Evolutionary conservation across 2,113 vertebrate species (phyloP).

Genomic region (Cinclus cinclus): DNA sequence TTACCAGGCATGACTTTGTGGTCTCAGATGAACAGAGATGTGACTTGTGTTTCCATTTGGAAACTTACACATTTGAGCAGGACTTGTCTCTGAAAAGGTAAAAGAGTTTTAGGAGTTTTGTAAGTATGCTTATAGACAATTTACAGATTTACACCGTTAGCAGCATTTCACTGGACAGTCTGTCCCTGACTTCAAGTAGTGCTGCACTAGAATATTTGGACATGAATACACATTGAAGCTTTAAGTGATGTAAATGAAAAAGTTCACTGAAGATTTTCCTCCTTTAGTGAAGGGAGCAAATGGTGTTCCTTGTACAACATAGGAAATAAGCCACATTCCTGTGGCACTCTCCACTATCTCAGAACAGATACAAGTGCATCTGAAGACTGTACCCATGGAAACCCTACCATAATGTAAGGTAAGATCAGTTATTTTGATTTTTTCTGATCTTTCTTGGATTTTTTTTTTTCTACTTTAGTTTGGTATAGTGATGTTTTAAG

Average conservation of each 20-base stretch:
- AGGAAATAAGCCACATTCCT: not conserved
- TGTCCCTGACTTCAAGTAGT: not conserved
- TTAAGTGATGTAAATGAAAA: not conserved
- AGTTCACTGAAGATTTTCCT: not conserved
- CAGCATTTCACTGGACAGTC: not conserved
- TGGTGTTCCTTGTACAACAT: not conserved
- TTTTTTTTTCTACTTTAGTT: not conserved
- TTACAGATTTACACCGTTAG: not conserved
- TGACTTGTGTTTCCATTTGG: not conserved
- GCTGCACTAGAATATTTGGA: not conserved
- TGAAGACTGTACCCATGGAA: constrained; percentile 14
- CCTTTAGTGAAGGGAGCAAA: not conserved
- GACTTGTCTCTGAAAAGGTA: not conserved
- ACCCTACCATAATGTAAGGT: not conserved
- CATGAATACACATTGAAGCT: not conserved
- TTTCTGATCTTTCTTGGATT: not conserved
- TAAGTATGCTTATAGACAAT: not conserved
- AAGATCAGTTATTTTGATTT: not conserved
- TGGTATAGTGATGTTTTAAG: not conserved
- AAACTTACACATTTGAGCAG: not conserved
- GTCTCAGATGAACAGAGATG: not conserved
- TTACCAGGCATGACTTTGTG: not conserved
- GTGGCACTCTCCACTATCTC: not conserved
- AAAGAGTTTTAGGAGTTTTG: not conserved
- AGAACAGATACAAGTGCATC: not conserved